Base-by-base conservation (phyloP, 2,113 vertebrate species). In the Sceloporus tristichus region DNA sequence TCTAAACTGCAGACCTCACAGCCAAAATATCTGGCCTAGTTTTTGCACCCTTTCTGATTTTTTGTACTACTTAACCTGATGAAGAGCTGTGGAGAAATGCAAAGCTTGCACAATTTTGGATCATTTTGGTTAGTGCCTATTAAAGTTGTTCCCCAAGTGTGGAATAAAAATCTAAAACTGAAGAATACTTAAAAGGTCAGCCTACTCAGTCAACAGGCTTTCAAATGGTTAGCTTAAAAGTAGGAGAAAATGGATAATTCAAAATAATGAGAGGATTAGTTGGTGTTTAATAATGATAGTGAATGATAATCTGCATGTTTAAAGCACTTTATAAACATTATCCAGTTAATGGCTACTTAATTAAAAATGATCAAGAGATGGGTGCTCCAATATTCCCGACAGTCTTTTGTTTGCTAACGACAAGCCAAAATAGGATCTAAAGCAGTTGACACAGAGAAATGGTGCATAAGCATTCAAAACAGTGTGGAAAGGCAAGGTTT, bases 331-430 rank as follows among this genome's bases (percentile, higher is more conserved):
- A 80, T 53, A 38, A 87, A 80, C 48, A 80, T 80, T 73, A 80
- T 71, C 53, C 34, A 79, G 77, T 79, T 80, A 87, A 79, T 56
- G 25, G 66, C 38, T 87, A 73, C 77, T 87, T 87, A 87, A 87
- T 87, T 87, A 59, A 87, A 73, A 71, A 59, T 73, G 53, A 73
- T 59, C 53, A 8, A 29, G 66, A 59, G 54, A 56, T 80, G 48
- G 85, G 53, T 27, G n/a, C 80, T 59, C 66, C 77, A 70, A 56
- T 59, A 80, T 73, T 29, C 48, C 53, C 56, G n/a, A 40, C 53
- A 38, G 53, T 59, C 76, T 40, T 87, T 81, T 42, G 68, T 82
- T 82, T 48, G 71, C 48, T 87, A 78, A 66, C 53, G 38, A 34
- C 29, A 87, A 40, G 21, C 68, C 38, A 65, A 65, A 73, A 65